These are phyloP conservation scores for Chaitophorus viminalis DNA, from an alignment of 2,888 invertebrate species.

Conservation along the genomic window DNA sequence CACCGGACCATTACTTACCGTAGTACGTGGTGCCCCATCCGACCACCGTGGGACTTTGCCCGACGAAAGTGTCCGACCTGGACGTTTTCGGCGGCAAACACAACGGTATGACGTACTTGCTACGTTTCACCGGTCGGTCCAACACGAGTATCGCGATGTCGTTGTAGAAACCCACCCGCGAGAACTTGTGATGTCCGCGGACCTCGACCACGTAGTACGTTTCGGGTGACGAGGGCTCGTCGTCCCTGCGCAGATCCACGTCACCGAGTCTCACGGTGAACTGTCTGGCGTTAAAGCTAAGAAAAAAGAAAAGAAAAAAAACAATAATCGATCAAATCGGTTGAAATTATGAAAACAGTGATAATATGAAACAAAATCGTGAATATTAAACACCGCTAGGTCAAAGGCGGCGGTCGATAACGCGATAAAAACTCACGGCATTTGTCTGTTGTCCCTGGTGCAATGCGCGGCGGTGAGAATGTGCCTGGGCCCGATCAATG, in stretches of 20 bases:
- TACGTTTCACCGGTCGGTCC: slow-evolving; percentile 78
- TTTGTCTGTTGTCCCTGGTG: slow-evolving; percentile 86
- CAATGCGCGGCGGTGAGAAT: slow-evolving; percentile 66
- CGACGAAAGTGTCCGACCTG: slow-evolving; percentile 75
- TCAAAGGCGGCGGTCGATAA: too few species aligned
- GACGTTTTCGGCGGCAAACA: slow-evolving; percentile 76
- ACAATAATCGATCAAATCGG: too few species aligned
- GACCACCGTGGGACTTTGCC: slow-evolving; percentile 84
- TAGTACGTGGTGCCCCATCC: slow-evolving; percentile 94
- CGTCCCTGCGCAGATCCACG: slow-evolving; percentile 84
- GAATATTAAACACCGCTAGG: background rate
- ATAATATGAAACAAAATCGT: too few species aligned
- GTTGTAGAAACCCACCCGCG: slow-evolving; percentile 91
- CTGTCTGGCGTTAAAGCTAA: slow-evolving; percentile 86
- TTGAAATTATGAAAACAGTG: too few species aligned
- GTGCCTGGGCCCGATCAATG: slow-evolving; percentile 65
- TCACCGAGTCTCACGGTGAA: slow-evolving; percentile 90
- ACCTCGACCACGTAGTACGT: slow-evolving; percentile 82
- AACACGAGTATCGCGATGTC: slow-evolving; percentile 89
- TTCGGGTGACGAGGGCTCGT: slow-evolving; percentile 85
- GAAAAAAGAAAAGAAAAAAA: background rate
- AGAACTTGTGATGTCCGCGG: slow-evolving; percentile 85
- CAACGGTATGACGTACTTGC: slow-evolving; percentile 87
- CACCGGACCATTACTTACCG: slow-evolving; percentile 69
- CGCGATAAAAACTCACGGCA: slow-evolving; percentile 73